phyloP scores from a whole-genome alignment of 2,888 invertebrate species.

The Diplolepis rosae region DNA sequence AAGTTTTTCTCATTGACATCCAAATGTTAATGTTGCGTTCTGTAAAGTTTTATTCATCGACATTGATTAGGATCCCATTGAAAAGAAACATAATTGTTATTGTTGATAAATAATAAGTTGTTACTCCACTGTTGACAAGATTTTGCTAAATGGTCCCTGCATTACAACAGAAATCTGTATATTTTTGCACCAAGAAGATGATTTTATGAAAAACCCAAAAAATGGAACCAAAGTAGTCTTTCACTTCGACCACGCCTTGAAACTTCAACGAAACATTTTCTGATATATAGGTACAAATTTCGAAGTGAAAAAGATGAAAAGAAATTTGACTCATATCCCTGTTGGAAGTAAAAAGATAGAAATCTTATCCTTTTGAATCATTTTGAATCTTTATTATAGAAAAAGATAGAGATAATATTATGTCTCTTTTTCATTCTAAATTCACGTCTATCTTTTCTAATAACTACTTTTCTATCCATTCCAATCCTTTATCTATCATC shows the following conservation, averaged over 20 bases:
- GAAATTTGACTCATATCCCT: not conserved
- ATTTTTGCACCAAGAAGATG: not conserved
- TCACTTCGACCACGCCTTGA: not conserved
- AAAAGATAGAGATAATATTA: too few relatives aligned
- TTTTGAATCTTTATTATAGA: too few relatives aligned
- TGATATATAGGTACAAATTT: not conserved
- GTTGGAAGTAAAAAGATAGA: too few relatives aligned
- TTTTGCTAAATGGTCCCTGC: constrained; percentile 57
- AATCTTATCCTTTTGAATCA: too few relatives aligned
- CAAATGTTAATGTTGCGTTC: not conserved
- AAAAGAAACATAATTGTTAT: constrained; percentile 59
- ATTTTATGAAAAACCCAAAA: not conserved
- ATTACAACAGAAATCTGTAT: not conserved
- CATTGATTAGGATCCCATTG: constrained; percentile 29
- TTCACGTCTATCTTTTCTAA: too few relatives aligned
- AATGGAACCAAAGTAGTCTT: not conserved
- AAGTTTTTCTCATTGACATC: not conserved
- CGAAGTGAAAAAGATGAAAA: not conserved
- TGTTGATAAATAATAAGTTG: constrained; percentile 66
- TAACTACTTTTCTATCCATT: too few relatives aligned
- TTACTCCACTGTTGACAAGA: constrained; percentile 62
- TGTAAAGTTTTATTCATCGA: constrained; percentile 42
- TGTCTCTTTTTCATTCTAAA: too few relatives aligned
- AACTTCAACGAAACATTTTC: not conserved
- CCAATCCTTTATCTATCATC: too few relatives aligned